Evolutionary conservation across 1,140 invertebrate genomes (phyloP).

Genomic region (Batillaria attramentaria): DNA sequence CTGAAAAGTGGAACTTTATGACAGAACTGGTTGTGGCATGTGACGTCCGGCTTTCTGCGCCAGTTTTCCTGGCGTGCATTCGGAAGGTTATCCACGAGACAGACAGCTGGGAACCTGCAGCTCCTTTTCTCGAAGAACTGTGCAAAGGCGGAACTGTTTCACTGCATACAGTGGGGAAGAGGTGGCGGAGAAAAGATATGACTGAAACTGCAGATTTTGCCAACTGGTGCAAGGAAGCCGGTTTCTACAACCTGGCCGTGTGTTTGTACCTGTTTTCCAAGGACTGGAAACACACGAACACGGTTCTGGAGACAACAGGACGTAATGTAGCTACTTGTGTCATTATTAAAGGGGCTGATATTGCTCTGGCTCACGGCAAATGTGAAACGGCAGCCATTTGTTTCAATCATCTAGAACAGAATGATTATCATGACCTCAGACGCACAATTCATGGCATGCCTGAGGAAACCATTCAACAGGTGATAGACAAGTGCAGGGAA

Average conservation of each 20-base stretch:
- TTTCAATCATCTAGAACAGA: not conserved
- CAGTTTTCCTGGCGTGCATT: no score
- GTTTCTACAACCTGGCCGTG: not conserved
- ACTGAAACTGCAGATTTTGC: no score
- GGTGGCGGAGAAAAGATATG: no score
- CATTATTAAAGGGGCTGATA: not conserved
- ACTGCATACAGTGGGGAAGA: not conserved
- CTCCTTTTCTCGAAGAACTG: not conserved
- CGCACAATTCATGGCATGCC: not conserved
- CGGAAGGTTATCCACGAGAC: no score
- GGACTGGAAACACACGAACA: not conserved
- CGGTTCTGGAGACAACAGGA: not conserved
- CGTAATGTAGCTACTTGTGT: not conserved
- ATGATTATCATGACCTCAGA: not conserved
- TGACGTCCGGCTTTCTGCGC: no score
- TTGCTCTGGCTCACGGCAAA: not conserved
- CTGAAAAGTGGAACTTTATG: no score
- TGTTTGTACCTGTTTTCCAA: not conserved
- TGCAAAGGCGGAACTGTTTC: not conserved
- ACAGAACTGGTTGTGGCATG: no score
- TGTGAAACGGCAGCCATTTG: not conserved
- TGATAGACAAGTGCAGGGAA: not conserved
- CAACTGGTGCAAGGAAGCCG: not conserved
- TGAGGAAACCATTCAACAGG: no score
- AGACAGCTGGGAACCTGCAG: no score